These are phyloP conservation scores for Melipona quadrifasciata DNA, from an alignment of 1,140 invertebrate species.

Conservation along the genomic window DNA sequence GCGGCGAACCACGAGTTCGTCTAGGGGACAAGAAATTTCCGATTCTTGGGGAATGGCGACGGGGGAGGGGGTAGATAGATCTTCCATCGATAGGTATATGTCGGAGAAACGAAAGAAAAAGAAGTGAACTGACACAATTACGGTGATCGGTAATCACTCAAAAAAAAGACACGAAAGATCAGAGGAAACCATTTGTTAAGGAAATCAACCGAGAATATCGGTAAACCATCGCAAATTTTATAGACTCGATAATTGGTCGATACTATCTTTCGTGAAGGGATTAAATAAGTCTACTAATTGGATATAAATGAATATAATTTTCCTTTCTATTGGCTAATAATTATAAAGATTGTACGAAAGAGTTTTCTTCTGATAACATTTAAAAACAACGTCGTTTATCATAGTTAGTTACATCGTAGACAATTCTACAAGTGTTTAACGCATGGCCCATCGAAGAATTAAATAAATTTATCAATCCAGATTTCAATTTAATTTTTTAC, in stretches of 20 bases:
- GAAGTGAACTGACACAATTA: conserved; percentile 7
- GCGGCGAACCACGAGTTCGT: not conserved
- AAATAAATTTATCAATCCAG: too few species aligned
- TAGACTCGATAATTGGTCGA: too few species aligned
- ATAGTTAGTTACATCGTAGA: too few species aligned
- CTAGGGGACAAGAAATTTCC: not conserved
- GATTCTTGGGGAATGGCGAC: not conserved
- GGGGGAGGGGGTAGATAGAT: not conserved
- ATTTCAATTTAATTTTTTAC: not conserved
- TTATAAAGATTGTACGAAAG: too few species aligned
- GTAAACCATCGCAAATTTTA: not conserved
- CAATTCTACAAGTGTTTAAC: too few species aligned
- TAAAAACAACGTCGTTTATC: too few species aligned
- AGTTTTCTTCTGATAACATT: too few species aligned
- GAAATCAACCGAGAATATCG: not conserved
- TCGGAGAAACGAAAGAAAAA: conserved; percentile 13
- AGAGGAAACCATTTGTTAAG: conserved; percentile 5
- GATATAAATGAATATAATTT: too few species aligned
- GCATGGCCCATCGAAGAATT: too few species aligned
- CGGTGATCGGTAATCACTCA: not conserved
- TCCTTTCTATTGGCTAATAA: not conserved
- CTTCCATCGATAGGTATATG: conserved; percentile 13
- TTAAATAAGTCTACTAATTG: too few species aligned
- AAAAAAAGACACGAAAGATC: too few species aligned
- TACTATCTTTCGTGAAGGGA: too few species aligned